Evolutionary conservation across 2,888 invertebrate species (phyloP).

Genomic region (Tipula lateralis): DNA sequence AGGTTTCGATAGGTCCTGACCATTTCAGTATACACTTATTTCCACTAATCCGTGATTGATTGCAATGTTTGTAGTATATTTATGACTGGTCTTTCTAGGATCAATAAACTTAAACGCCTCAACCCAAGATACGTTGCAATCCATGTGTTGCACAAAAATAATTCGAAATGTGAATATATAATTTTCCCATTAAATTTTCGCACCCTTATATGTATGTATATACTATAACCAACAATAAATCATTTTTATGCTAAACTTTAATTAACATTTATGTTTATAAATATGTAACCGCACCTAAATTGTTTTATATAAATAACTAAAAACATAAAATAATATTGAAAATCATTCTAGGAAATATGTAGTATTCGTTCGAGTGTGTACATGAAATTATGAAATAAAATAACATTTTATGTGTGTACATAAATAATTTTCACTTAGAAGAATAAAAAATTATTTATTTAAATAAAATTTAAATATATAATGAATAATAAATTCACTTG

Average conservation of each 20-base stretch:
- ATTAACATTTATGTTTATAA: neutral
- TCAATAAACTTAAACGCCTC: too few relatives aligned
- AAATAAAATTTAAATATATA: slow-evolving; percentile 13
- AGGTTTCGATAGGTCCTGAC: too few relatives aligned
- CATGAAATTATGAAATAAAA: neutral
- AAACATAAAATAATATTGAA: neutral
- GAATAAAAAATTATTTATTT: neutral
- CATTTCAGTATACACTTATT: too few relatives aligned
- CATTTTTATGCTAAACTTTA: neutral
- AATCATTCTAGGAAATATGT: neutral
- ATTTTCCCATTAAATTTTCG: neutral
- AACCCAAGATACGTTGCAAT: too few relatives aligned
- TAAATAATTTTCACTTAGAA: neutral
- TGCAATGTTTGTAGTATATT: too few relatives aligned
- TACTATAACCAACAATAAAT: neutral
- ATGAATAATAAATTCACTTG: neutral
- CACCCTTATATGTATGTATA: neutral
- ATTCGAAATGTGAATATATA: too few relatives aligned
- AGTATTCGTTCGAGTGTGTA: neutral
- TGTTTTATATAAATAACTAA: neutral
- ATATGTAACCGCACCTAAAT: neutral
- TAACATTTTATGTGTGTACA: neutral
- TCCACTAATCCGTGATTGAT: too few relatives aligned
- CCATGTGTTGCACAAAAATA: too few relatives aligned
- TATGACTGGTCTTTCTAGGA: too few relatives aligned